These are phyloP conservation scores for Diplodus puntazzo DNA, from an alignment of 2,797 vertebrate species.

Conservation along the genomic window DNA sequence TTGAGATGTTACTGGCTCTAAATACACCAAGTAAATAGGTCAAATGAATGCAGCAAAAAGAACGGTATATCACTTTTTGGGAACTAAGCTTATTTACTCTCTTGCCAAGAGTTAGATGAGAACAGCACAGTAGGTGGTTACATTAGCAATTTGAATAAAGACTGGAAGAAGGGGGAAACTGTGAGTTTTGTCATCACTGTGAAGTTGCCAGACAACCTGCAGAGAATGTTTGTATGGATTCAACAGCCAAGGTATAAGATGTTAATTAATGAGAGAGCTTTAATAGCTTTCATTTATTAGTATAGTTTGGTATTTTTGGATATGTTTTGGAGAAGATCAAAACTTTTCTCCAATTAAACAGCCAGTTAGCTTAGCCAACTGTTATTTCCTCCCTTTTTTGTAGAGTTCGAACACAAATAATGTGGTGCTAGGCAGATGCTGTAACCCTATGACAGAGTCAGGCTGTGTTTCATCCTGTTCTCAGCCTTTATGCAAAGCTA, in stretches of 20 bases:
- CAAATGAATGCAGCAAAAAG: constrained; percentile 7
- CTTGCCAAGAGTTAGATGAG: neutral
- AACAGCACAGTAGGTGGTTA: neutral
- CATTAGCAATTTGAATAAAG: neutral
- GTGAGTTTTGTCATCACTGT: neutral
- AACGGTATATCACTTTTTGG: neutral
- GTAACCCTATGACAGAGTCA: neutral
- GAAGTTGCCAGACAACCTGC: neutral
- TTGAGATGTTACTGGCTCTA: constrained; percentile 13
- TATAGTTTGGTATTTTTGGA: no score
- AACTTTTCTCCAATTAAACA: no score
- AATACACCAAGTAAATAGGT: constrained; percentile 14
- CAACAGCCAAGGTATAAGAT: neutral
- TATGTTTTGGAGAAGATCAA: neutral
- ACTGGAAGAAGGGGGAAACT: neutral
- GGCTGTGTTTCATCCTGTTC: no score
- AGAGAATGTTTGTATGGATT: neutral
- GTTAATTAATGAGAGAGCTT: neutral
- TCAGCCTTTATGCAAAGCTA: neutral
- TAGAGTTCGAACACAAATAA: neutral
- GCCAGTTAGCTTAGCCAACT: neutral
- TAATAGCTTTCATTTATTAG: no score
- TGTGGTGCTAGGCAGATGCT: neutral
- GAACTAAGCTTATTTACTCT: neutral
- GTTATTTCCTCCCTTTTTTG: neutral